Base-by-base conservation (phyloP, 2,888 invertebrate species). In the Terebella lapidaria region DNA sequence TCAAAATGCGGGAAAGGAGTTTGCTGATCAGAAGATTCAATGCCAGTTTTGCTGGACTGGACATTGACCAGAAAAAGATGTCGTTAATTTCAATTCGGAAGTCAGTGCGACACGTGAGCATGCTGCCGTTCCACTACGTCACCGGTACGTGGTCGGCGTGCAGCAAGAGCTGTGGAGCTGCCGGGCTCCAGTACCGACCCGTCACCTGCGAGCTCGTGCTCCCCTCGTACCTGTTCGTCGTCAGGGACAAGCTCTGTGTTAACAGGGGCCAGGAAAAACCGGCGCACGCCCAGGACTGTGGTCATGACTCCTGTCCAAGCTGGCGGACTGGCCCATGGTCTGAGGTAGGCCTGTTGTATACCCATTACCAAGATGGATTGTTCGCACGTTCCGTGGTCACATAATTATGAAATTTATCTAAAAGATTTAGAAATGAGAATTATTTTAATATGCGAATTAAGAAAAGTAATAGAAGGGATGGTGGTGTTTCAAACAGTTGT, bases 271-370 rank as follows among this genome's bases (percentile, higher is more conserved):
- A 52, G 5, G 25, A 27, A 4, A 87, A 86, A 72, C 96, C 95
- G 0, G 85, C 87, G 56, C 87, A 88, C 70, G 86, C 87, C 29
- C 88, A 88, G 74, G 89, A 92, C 74, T 94, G 94, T 74, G 86
- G 87, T 73, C 90, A 87, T 74, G 86, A 88, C 66, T 87, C 87
- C n/a, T 95, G 94, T 83, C 88, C 94, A 0, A 87, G 89, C 56
- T 97, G 96, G 96, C 86, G 88, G 63, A 88, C 90, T 2, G 92
- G 92, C 5, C 87, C 90, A 60, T 96, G 96, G 96, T 92, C 92
- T 46, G 89, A 91, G 87, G 94, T 94, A 82, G 81, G 78, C 72
- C 18, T n/a, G n/a, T n/a, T n/a, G 3, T n/a, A 27, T 18, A 5
- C 2, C n/a, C n/a, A n/a, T n/a, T n/a, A n/a, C 10, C 28, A 15